Conservation (phyloP, 1,140 invertebrate genomes). For the Parapsyche elsis region DNA sequence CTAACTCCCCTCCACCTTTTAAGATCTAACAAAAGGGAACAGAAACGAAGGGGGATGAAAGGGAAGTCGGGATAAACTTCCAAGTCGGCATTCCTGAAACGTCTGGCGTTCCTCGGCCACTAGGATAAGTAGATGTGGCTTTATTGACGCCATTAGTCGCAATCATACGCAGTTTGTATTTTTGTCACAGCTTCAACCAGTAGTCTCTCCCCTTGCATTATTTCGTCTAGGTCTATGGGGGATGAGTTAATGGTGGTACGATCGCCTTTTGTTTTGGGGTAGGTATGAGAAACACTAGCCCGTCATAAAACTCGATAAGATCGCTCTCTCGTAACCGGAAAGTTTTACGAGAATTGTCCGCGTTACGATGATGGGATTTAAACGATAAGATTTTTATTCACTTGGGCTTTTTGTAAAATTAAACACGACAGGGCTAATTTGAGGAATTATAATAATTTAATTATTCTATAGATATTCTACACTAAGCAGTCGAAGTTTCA, state of each 20-base stretch:
- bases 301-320: conserved; percentile 37
- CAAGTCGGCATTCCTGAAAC: neutral
- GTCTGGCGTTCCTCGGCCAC: neutral
- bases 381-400: neutral
- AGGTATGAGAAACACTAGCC: conserved; percentile 43
- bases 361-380: conserved; percentile 1
- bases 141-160: conserved; percentile 54
- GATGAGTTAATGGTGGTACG: conserved; percentile 23
- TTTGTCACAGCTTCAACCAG: conserved; percentile 54
- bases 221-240: neutral
- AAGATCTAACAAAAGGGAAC: conserved; percentile 1
- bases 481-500: no score
- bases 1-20: neutral
- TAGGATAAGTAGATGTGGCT: conserved; percentile 26
- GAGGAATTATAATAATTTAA: no score
- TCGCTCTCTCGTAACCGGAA: conserved; percentile 27
- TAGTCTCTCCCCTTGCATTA: neutral
- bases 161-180: conserved; percentile 56
- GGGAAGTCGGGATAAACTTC: neutral
- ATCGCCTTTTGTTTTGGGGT: conserved; percentile 28
- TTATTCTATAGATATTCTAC: no score
- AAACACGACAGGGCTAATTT: no score
- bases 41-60: neutral
- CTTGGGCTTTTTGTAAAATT: conserved; percentile 7
- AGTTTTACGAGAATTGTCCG: conserved; percentile 13